phyloP scores from a whole-genome alignment of 2,888 invertebrate species.

The Oligia fasciuncula region DNA sequence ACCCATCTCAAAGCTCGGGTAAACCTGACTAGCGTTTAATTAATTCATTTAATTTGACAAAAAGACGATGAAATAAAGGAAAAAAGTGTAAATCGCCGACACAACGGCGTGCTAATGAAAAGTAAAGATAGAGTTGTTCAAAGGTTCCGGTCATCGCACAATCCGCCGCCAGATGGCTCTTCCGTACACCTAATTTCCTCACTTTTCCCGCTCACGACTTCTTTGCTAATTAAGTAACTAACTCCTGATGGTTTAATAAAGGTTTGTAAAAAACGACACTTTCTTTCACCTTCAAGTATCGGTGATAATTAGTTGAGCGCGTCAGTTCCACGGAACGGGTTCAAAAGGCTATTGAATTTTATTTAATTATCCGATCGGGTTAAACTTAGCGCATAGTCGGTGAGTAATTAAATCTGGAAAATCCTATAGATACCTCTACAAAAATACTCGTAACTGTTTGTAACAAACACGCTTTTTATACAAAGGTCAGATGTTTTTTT shows the following conservation, averaged over 20 bases:
- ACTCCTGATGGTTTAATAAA: conserved; percentile 67
- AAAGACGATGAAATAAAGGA: conserved; percentile 45
- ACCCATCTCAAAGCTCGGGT: conserved; percentile 5
- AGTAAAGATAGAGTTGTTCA: conserved; percentile 73
- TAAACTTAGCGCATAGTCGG: neutral
- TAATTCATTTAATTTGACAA: conserved; percentile 55
- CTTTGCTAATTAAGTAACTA: conserved; percentile 72
- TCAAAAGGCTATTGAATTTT: conserved; percentile 33
- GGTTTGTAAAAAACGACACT: conserved; percentile 53
- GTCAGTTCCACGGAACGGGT: conserved; percentile 20
- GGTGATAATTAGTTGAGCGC: conserved; percentile 36
- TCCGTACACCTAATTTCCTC: conserved; percentile 75
- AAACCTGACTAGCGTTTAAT: conserved; percentile 36
- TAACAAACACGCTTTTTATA: no score
- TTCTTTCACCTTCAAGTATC: conserved; percentile 35
- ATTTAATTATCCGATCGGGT: conserved; percentile 28
- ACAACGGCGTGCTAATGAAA: conserved; percentile 72
- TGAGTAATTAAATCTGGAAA: conserved; percentile 5
- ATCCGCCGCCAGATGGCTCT: conserved; percentile 66
- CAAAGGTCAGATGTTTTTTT: no score
- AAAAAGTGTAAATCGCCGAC: conserved; percentile 53
- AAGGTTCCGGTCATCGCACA: conserved; percentile 74
- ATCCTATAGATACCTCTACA: neutral
- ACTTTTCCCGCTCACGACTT: conserved; percentile 70
- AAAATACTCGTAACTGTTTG: conserved; percentile 3